Conservation (phyloP, 2,797 vertebrate genomes). For the Pitangus sulphuratus region DNA sequence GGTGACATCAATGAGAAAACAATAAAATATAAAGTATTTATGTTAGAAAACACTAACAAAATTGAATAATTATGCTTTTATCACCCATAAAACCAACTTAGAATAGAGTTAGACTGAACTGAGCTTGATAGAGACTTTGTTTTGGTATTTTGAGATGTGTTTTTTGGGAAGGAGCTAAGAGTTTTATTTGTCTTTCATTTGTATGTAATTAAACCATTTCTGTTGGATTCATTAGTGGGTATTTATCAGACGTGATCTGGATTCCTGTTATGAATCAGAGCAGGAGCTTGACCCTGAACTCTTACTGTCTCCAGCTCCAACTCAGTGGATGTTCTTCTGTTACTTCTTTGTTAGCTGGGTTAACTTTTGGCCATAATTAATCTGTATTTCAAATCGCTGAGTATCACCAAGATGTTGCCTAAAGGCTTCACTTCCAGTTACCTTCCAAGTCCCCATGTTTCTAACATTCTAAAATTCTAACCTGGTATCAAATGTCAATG, state of each 20-base stretch:
- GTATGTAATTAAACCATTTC: neutral
- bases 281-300: neutral
- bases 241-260: neutral
- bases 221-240: accelerated
- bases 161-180: neutral
- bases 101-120: neutral
- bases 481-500: neutral
- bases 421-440: neutral
- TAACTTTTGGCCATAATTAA: neutral
- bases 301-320: neutral
- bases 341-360: neutral
- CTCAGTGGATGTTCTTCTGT: neutral
- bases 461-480: neutral
- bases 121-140: neutral
- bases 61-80: neutral
- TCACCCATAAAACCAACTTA: neutral
- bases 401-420: neutral
- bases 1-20: neutral
- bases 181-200: neutral
- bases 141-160: neutral
- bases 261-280: neutral
- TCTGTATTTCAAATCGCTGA: neutral
- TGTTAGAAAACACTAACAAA: neutral
- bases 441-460: neutral
- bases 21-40: neutral